A percentile compares a stretch with the other conserved stretches of the same genome.
Conservation (phyloP, 1,140 invertebrate species). For the Aricia agestis region DNA sequence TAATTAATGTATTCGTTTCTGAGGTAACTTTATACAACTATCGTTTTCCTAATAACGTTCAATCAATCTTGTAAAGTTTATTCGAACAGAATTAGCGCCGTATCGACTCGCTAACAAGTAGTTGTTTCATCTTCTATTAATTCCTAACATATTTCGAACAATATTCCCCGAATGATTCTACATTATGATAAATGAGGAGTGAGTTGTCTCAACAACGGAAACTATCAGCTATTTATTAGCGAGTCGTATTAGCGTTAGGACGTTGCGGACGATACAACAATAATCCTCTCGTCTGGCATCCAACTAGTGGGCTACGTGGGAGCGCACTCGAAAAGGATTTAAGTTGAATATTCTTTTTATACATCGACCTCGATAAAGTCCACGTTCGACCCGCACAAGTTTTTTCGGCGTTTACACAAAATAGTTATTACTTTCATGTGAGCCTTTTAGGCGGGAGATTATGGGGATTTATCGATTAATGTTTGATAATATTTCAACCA, state of each 20-base stretch:
- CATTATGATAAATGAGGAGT: neutral
- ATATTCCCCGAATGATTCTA: neutral
- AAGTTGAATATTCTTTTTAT: neutral
- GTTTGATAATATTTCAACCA: too few relatives aligned
- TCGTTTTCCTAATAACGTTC: neutral
- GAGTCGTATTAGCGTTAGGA: neutral
- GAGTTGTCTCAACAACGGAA: neutral
- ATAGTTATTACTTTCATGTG: neutral
- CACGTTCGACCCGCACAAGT: neutral
- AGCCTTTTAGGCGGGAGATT: neutral
- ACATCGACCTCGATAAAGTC: neutral
- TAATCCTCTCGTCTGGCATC: neutral
- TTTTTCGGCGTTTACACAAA: conserved; percentile 6
- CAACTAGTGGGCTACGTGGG: conserved; percentile 2
- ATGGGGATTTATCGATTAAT: too few relatives aligned
- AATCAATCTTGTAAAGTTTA: neutral
- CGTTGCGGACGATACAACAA: neutral
- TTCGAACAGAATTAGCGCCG: neutral
- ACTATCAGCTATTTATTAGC: neutral
- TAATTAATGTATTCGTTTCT: neutral
- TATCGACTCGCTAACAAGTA: neutral
- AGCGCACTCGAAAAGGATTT: neutral
- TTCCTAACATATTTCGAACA: neutral
- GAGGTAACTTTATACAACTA: neutral
- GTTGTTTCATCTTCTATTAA: neutral